Percentiles rank a stretch among this genome's conserved stretches.
Evolutionary conservation across 2,113 vertebrate species (phyloP).

Genomic region (Callipepla californica): DNA sequence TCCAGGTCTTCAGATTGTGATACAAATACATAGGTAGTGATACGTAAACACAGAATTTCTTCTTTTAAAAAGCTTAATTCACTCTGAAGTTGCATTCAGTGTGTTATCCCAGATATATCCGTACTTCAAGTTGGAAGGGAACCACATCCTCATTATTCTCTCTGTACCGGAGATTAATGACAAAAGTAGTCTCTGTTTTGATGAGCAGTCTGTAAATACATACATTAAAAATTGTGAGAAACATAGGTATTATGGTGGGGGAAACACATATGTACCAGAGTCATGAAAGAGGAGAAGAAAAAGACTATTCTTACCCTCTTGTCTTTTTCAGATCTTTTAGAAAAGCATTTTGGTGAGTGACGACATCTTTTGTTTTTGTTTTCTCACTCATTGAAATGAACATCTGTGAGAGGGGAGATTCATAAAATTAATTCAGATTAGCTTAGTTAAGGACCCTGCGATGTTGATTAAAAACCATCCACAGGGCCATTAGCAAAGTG

Average conservation of each 20-base stretch:
- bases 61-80: neutral
- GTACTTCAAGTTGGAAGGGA: too few relatives aligned
- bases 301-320: neutral
- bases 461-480: constrained; percentile 65
- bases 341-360: neutral
- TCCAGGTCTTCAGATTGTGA: neutral
- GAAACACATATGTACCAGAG: neutral
- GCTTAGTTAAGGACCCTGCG: constrained; percentile 40
- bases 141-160: neutral
- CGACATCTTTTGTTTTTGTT: constrained; percentile 5
- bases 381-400: neutral
- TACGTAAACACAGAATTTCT: neutral
- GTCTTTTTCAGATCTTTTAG: neutral
- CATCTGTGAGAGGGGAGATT: neutral
- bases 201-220: neutral
- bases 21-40: neutral
- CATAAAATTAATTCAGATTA: constrained; percentile 66
- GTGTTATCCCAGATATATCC: neutral
- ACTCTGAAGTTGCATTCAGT: neutral
- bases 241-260: neutral
- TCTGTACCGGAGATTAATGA: neutral
- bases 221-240: neutral
- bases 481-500: constrained; percentile 18
- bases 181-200: neutral
- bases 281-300: neutral